Evolutionary conservation across 2,888 invertebrate genomes (phyloP).

Genomic region (Bruchidius siliquastri): DNA sequence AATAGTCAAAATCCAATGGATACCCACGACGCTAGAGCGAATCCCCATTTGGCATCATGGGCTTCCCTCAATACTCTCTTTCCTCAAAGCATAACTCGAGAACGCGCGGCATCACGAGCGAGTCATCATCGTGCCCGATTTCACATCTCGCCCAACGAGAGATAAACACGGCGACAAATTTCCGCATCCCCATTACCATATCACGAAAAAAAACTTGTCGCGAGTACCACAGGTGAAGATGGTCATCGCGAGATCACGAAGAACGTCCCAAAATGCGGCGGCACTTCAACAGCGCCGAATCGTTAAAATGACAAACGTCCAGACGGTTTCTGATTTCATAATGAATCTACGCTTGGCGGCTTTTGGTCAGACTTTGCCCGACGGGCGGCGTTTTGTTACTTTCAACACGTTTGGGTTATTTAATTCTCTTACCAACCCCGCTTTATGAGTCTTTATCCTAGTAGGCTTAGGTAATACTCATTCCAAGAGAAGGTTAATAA

Average conservation of each 20-base stretch:
- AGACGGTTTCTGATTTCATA: background rate
- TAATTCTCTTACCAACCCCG: too few relatives aligned
- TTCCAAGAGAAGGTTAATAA: too few relatives aligned
- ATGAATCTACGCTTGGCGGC: background rate
- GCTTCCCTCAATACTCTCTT: background rate
- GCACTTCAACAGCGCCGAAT: background rate
- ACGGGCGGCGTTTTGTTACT: background rate
- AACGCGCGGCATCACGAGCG: background rate
- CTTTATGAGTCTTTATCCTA: too few relatives aligned
- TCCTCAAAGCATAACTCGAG: background rate
- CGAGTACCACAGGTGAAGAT: background rate
- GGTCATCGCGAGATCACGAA: background rate
- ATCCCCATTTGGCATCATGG: background rate
- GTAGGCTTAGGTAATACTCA: too few relatives aligned
- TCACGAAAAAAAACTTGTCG: background rate
- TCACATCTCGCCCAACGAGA: background rate
- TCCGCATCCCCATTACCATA: background rate
- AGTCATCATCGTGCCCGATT: background rate
- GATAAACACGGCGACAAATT: background rate
- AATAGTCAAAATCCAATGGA: too few relatives aligned
- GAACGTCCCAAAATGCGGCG: background rate
- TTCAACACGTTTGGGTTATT: background rate
- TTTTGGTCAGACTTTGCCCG: background rate
- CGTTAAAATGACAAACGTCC: background rate
- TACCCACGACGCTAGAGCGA: too few relatives aligned